Evolutionary conservation across 2,888 invertebrate genomes (phyloP), one percentile per base, ranked within the genome.

Genomic region (Diplazon laetatorius): DNA sequence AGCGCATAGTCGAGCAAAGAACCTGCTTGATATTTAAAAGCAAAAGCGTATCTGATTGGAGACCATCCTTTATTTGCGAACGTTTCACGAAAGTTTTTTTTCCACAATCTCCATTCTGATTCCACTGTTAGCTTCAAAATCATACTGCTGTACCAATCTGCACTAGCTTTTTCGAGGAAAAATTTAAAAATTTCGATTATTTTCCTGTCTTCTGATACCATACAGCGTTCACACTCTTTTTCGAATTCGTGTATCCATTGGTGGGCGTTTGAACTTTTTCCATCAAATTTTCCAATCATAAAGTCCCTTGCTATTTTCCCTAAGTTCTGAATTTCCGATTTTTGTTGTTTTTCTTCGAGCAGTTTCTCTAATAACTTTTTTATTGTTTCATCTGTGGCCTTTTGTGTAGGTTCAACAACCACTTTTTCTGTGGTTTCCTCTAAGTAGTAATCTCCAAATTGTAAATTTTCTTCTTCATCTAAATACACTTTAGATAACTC

Each of bases 41-140:
- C 16, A 16, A 69, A 46, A 6, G 84, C 83, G 80, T 86, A 85
- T 80, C 70, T 84, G 0, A 82, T 75, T 37, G 77, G 68, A 18
- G 82, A 65, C 84, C 84, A 86, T 1, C 82, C 84, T 83, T 84
- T 86, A 52, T 80, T 83, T 50, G 80, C 84, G 80, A 78, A 86
- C 1, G 84, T 85, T 22, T 83, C 82, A 46, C 82, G 81, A 71
- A 85, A 82, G 55, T 73, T 83, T 46, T 76, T 71, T 62, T 80
- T 80, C 80, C n/a, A n/a, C n/a, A n/a, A n/a, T n/a, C n/a, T n/a
- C n/a, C n/a, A n/a, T n/a, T n/a, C n/a, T n/a, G n/a, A 77, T 2
- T 82, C 50, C 39, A 80, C 14, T 35, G 83, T 80, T 4, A 73
- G 62, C 75, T 84, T 85, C 57, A 84, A 48, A 1, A 84, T 20